phyloP scores from a whole-genome alignment of 1,140 invertebrate genomes.

The Popillia japonica region DNA sequence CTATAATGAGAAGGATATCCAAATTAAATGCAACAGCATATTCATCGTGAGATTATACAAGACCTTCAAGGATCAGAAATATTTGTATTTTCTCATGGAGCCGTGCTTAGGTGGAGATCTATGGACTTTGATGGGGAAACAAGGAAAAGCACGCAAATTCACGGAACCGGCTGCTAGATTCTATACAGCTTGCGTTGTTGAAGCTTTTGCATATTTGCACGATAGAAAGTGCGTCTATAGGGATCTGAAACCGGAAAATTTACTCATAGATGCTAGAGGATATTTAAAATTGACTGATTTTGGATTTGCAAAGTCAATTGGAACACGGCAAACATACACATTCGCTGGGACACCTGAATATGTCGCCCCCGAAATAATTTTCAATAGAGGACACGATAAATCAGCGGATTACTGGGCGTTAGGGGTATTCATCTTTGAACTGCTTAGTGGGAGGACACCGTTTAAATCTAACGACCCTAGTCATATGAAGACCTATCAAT shows the following conservation, averaged over 20 bases:
- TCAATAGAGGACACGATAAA: conserved; percentile 90
- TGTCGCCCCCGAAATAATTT: conserved; percentile 92
- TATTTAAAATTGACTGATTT: conserved; percentile 98
- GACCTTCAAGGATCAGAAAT: conserved; percentile 94
- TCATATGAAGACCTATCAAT: conserved; percentile 97
- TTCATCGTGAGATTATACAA: conserved; percentile 79
- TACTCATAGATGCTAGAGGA: conserved; percentile 85
- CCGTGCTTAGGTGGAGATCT: conserved; percentile 96
- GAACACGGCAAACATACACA: conserved; percentile 90
- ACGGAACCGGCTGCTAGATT: conserved; percentile 87
- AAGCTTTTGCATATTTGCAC: conserved; percentile 92
- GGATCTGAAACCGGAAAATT: conserved; percentile 95
- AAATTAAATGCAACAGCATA: conserved; percentile 72
- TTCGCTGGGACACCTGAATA: conserved; percentile 97
- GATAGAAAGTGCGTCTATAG: conserved; percentile 87
- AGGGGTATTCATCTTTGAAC: conserved; percentile 91
- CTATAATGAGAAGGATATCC: conserved; percentile 91
- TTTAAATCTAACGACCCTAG: conserved; percentile 85
- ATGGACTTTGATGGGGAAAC: conserved; percentile 90
- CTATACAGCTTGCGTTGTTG: conserved; percentile 91
- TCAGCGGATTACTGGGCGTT: conserved; percentile 95
- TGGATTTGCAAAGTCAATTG: conserved; percentile 92
- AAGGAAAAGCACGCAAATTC: conserved; percentile 74
- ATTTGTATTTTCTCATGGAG: conserved; percentile 97
- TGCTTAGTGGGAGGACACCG: conserved; percentile 92